These are phyloP conservation scores for Gastracanthus pulcherrimus DNA, from an alignment of 2,888 invertebrate genomes.

Conservation along the genomic window DNA sequence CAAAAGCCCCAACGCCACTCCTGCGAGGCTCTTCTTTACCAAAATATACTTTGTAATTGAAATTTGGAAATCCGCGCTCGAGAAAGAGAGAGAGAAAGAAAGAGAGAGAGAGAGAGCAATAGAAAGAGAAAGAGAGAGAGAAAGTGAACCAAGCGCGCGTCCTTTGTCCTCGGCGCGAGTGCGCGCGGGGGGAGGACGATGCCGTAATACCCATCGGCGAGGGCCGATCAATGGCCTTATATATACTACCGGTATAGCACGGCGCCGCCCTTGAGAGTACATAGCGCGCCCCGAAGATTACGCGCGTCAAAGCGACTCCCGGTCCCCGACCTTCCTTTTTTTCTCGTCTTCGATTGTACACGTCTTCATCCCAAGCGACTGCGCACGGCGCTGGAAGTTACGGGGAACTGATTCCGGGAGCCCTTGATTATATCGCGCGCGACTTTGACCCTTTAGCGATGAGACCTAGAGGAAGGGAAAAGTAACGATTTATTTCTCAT, in stretches of 20 bases:
- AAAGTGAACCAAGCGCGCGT: too few relatives aligned
- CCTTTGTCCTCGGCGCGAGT: constrained; percentile 5
- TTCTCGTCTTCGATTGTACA: not conserved
- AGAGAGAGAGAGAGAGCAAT: not conserved
- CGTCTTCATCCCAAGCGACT: not conserved
- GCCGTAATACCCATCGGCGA: not conserved
- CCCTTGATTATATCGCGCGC: too few relatives aligned
- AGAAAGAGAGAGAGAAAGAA: not conserved
- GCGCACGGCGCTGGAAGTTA: too few relatives aligned
- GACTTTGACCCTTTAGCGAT: too few relatives aligned
- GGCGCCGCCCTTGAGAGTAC: not conserved
- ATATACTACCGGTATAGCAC: too few relatives aligned
- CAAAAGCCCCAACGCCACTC: too few relatives aligned
- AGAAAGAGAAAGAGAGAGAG: not conserved
- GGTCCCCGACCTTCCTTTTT: not conserved
- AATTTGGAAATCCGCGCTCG: constrained; percentile 25
- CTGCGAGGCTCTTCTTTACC: too few relatives aligned
- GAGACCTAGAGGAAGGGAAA: too few relatives aligned
- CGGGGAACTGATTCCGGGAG: not conserved
- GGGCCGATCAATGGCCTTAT: not conserved
- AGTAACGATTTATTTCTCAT: too few relatives aligned
- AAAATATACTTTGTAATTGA: constrained; percentile 36
- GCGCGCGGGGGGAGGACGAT: not conserved
- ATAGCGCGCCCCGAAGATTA: not conserved
- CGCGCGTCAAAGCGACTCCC: not conserved